Conservation (phyloP, 2,797 vertebrate genomes). For the Phrynocephalus vlangalii region DNA sequence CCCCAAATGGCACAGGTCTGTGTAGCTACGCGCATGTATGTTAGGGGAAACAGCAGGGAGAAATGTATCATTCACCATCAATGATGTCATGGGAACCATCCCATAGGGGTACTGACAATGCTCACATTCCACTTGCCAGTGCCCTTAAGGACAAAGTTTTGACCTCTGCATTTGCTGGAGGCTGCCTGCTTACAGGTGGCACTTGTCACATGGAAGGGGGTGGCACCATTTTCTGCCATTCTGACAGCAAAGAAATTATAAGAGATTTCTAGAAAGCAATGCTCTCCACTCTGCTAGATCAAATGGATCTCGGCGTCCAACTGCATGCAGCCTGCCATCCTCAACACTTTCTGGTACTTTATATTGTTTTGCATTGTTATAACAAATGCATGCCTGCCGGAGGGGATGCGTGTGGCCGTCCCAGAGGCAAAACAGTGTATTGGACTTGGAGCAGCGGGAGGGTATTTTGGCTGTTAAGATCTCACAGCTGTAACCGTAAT, state of each 20-base stretch:
- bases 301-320: too few species aligned
- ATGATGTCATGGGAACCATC: background rate
- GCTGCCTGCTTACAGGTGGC: background rate
- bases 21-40: too few species aligned
- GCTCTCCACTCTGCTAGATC: background rate
- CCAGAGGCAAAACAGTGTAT: background rate
- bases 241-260: background rate
- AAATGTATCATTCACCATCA: background rate
- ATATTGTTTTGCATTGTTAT: constrained; percentile 4
- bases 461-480: background rate
- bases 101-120: background rate
- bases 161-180: background rate
- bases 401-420: background rate
- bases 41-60: background rate
- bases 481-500: background rate
- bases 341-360: background rate
- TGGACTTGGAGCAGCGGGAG: background rate
- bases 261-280: background rate
- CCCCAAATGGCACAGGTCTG: background rate
- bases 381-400: background rate
- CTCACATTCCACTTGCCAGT: background rate
- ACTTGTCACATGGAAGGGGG: constrained; percentile 3
- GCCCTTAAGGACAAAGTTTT: background rate
- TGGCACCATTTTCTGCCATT: background rate
- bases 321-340: background rate